Percentiles rank a stretch among this genome's conserved stretches.
Conservation (phyloP, 2,888 invertebrate genomes). For the Ypsolopha sequella region DNA sequence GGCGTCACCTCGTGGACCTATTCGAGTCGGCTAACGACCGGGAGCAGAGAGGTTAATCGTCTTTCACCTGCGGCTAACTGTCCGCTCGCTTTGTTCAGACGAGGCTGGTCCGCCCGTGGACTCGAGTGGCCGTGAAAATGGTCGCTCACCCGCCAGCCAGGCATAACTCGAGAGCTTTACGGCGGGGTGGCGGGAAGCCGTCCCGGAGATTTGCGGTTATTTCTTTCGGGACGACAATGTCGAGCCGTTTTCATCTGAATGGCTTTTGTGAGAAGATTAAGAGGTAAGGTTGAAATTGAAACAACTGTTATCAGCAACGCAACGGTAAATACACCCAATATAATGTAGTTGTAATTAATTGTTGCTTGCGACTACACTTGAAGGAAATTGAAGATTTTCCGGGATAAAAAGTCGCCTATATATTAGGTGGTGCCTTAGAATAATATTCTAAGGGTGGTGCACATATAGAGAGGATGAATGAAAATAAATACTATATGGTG, state of each 20-base stretch:
- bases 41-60: constrained; percentile 52
- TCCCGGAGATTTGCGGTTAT: constrained; percentile 33
- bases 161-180: constrained; percentile 48
- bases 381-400: no score
- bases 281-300: background rate
- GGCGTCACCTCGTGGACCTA: constrained; percentile 38
- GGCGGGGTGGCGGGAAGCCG: constrained; percentile 45
- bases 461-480: no score
- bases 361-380: no score
- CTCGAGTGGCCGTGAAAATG: constrained; percentile 45
- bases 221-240: background rate
- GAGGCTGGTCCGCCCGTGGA: background rate
- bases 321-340: no score
- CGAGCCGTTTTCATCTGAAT: background rate
- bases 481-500: no score
- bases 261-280: background rate
- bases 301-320: no score
- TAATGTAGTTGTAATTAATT: no score
- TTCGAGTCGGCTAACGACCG: constrained; percentile 45
- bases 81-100: constrained; percentile 20
- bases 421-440: no score
- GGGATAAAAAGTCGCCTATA: no score
- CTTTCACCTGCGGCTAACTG: constrained; percentile 56
- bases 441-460: no score
- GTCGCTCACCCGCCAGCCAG: constrained; percentile 46